Conservation (phyloP, 2,797 vertebrate genomes). For the Chloroceryle amazona region DNA sequence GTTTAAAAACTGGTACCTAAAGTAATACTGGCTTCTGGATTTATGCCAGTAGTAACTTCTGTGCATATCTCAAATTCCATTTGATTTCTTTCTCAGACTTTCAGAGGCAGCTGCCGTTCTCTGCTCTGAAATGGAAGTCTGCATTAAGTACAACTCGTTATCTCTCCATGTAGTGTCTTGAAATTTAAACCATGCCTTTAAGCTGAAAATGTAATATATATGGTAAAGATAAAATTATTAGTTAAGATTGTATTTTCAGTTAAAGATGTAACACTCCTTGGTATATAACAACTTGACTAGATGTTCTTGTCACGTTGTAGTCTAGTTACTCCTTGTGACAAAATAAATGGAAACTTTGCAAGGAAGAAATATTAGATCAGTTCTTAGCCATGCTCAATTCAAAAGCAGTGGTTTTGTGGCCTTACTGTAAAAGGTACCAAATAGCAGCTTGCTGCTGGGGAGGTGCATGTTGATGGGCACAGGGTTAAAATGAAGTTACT, state of each 20-base stretch:
- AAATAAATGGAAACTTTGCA: neutral
- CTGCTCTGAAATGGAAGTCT: neutral
- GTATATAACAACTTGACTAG: neutral
- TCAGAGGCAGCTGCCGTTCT: neutral
- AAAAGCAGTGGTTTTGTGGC: neutral
- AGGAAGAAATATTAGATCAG: neutral
- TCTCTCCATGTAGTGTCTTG: neutral
- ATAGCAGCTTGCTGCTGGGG: neutral
- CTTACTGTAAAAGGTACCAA: neutral
- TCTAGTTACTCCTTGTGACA: neutral
- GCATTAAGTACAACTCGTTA: neutral
- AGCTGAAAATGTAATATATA: neutral
- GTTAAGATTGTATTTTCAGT: neutral
- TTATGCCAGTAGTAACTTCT: neutral
- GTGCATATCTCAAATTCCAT: neutral
- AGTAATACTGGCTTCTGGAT: neutral
- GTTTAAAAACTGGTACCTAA: neutral
- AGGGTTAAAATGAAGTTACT: neutral
- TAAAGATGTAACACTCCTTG: neutral
- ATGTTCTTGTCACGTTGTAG: neutral
- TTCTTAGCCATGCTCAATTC: neutral
- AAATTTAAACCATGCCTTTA: neutral
- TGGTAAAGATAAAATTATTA: neutral
- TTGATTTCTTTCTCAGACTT: neutral
- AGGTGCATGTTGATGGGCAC: neutral